Evolutionary conservation across 1,140 invertebrate species (phyloP).

Genomic region (Bombus impatiens): DNA sequence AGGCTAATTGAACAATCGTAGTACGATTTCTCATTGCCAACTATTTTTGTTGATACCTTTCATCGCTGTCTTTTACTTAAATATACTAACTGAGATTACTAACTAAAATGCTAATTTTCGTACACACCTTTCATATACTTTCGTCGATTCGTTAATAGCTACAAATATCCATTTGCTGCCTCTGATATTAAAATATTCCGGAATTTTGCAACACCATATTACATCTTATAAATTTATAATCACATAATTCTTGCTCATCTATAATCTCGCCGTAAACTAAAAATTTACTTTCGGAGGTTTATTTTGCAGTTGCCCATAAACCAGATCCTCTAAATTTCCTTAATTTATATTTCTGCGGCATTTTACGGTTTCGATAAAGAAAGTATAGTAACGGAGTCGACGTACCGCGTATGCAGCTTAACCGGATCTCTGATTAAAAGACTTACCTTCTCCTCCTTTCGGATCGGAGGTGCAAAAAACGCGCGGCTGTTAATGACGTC

Average conservation of each 20-base stretch:
- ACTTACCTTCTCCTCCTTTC: background rate
- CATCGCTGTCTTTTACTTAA: too few relatives aligned
- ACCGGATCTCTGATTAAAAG: background rate
- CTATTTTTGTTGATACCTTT: too few relatives aligned
- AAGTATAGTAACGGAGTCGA: background rate
- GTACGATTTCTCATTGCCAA: too few relatives aligned
- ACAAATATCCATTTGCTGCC: background rate
- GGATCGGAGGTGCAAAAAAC: background rate
- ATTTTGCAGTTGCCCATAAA: background rate
- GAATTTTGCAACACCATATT: too few relatives aligned
- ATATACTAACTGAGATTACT: too few relatives aligned
- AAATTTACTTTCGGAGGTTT: background rate
- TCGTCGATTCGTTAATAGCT: background rate
- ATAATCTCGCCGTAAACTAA: background rate
- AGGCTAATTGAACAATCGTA: too few relatives aligned
- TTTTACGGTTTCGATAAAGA: background rate
- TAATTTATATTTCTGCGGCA: background rate
- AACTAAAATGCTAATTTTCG: too few relatives aligned
- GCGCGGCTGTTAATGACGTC: constrained; percentile 24
- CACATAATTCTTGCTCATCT: background rate
- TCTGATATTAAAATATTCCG: background rate
- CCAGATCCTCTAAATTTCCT: background rate
- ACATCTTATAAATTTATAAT: background rate
- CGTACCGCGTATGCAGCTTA: background rate
- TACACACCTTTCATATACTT: too few relatives aligned